phyloP scores from a whole-genome alignment of 2,113 vertebrate genomes.

The Phaethon lepturus region DNA sequence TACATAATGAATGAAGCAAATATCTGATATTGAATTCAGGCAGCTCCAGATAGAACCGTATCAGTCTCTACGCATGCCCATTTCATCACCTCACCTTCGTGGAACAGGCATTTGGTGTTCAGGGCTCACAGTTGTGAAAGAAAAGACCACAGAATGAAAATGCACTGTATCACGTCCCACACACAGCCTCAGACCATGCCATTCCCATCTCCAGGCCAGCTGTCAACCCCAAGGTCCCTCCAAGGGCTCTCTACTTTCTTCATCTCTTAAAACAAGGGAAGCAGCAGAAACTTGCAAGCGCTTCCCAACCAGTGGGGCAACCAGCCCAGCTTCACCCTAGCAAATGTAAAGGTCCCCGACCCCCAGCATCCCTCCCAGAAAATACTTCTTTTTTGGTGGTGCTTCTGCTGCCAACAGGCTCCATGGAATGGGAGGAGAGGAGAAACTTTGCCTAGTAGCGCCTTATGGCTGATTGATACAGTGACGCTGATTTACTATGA shows the following conservation, averaged over 20 bases:
- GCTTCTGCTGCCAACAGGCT: background rate
- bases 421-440: background rate
- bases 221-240: background rate
- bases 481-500: background rate
- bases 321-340: background rate
- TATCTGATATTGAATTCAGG: background rate
- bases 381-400: background rate
- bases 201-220: background rate
- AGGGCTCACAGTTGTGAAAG: background rate
- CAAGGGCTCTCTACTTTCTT: background rate
- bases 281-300: background rate
- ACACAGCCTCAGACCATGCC: background rate
- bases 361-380: background rate
- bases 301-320: background rate
- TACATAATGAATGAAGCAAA: background rate
- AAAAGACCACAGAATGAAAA: background rate
- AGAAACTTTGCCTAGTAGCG: background rate
- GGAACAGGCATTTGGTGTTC: background rate
- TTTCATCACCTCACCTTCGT: background rate
- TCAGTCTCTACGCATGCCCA: background rate
- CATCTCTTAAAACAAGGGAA: background rate
- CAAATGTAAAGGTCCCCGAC: rapidly evolving
- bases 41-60: background rate
- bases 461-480: background rate
- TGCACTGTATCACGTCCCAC: rapidly evolving